Conservation (phyloP, 2,797 vertebrate species). For the Sebastes paucispinis region DNA sequence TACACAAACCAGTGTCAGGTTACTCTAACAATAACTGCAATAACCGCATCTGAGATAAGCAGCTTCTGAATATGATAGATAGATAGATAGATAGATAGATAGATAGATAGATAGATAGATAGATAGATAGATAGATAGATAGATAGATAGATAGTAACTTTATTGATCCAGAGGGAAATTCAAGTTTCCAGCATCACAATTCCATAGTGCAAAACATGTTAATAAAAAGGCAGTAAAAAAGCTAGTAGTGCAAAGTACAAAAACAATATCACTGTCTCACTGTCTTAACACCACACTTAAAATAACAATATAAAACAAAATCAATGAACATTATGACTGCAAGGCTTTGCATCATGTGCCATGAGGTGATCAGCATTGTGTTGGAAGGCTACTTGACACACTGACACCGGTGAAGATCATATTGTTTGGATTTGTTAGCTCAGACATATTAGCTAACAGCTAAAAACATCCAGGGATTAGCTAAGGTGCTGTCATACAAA, state of each 20-base stretch:
- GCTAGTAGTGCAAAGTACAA: too few relatives aligned
- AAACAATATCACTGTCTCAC: too few relatives aligned
- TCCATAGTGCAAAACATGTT: too few relatives aligned
- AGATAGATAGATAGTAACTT: too few relatives aligned
- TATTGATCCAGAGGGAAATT: too few relatives aligned
- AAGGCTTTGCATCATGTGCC: background rate
- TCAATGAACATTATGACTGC: background rate
- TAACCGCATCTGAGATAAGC: slow-evolving; percentile 12
- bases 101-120: too few relatives aligned
- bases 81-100: too few relatives aligned
- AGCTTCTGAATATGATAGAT: background rate
- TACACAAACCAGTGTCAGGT: slow-evolving; percentile 30
- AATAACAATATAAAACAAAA: background rate
- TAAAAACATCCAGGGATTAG: background rate
- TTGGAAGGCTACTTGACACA: slow-evolving; percentile 8
- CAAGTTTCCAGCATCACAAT: too few relatives aligned
- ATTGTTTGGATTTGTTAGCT: background rate
- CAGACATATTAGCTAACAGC: background rate
- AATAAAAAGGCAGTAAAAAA: too few relatives aligned
- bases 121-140: too few relatives aligned
- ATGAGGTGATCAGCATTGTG: background rate
- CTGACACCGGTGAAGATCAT: slow-evolving; percentile 16
- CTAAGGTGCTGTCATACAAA: background rate
- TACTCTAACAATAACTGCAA: slow-evolving; percentile 16
- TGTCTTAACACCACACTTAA: background rate